phyloP scores from a whole-genome alignment of 2,888 invertebrate genomes.

The Papilio protenor region DNA sequence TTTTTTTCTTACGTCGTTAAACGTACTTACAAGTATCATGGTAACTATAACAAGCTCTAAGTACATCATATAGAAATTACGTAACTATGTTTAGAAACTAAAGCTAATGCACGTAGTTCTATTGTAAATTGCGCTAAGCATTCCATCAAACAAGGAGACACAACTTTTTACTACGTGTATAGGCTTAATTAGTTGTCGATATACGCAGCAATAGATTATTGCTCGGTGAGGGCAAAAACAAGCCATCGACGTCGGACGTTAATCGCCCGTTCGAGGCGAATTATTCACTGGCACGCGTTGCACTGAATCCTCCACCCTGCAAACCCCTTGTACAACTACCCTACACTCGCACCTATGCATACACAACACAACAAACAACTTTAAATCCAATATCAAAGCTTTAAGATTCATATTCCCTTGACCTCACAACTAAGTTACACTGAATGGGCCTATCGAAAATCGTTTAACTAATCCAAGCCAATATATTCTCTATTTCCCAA shows the following conservation, averaged over 20 bases:
- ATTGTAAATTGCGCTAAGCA: slow-evolving; percentile 37
- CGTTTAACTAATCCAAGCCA: slow-evolving; percentile 80
- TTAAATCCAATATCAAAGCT: slow-evolving; percentile 35
- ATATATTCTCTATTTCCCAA: slow-evolving; percentile 80
- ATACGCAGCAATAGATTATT: slow-evolving; percentile 44
- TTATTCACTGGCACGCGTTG: slow-evolving; percentile 83
- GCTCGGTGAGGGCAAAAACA: slow-evolving; percentile 61
- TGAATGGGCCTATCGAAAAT: slow-evolving; percentile 53
- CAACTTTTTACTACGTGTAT: slow-evolving; percentile 39
- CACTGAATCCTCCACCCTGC: slow-evolving; percentile 72
- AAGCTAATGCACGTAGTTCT: slow-evolving; percentile 28
- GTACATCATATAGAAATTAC: slow-evolving; percentile 15
- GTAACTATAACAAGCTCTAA: background rate
- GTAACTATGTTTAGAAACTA: slow-evolving; percentile 28
- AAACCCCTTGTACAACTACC: slow-evolving; percentile 58
- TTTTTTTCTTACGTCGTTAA: background rate
- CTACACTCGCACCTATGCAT: slow-evolving; percentile 47
- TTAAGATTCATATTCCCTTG: slow-evolving; percentile 48
- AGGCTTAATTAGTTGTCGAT: slow-evolving; percentile 43
- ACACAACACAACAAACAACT: slow-evolving; percentile 45
- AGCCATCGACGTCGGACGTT: slow-evolving; percentile 72
- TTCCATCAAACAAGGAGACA: slow-evolving; percentile 37
- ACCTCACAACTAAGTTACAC: slow-evolving; percentile 45
- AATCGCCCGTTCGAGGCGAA: slow-evolving; percentile 81
- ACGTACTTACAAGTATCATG: background rate